phyloP scores from a whole-genome alignment of 2,113 vertebrate species.

The Peromyscus maniculatus region DNA sequence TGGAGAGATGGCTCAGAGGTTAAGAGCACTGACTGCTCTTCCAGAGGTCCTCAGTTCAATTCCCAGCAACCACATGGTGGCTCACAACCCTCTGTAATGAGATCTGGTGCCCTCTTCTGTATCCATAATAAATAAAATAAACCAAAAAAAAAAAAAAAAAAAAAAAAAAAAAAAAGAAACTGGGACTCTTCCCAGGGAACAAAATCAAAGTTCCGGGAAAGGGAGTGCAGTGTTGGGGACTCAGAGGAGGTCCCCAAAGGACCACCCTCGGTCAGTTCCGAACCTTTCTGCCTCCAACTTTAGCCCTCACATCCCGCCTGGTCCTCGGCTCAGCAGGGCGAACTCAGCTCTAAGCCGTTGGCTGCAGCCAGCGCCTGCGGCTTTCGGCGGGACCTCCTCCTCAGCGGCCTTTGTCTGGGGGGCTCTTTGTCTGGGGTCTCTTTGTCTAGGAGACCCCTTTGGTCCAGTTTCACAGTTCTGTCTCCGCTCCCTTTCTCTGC shows the following conservation, averaged over 20 bases:
- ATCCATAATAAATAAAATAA: too few species aligned
- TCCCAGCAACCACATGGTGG: too few species aligned
- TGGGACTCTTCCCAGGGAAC: background rate
- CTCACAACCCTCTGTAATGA: too few species aligned
- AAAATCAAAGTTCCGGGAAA: slow-evolving; percentile 12
- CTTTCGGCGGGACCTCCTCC: background rate
- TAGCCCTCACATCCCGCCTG: background rate
- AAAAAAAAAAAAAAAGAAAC: too few species aligned
- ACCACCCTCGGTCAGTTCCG: background rate
- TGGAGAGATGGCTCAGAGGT: too few species aligned
- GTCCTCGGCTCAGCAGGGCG: background rate
- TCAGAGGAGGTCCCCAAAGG: background rate
- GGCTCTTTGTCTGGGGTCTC: slow-evolving; percentile 70
- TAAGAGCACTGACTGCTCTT: too few species aligned
- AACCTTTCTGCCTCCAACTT: background rate
- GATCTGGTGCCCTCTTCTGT: too few species aligned
- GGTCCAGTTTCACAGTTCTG: slow-evolving; percentile 57
- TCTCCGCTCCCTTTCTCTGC: slow-evolving; percentile 50
- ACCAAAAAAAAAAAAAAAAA: too few species aligned
- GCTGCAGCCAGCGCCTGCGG: rapidly evolving
- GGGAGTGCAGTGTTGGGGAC: background rate
- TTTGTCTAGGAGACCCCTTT: slow-evolving; percentile 73
- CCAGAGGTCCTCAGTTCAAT: too few species aligned
- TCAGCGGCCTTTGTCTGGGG: slow-evolving; percentile 71
- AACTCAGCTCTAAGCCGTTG: background rate